phyloP scores from a whole-genome alignment of 2,888 invertebrate species.

The Sarcophaga rosellei region DNA sequence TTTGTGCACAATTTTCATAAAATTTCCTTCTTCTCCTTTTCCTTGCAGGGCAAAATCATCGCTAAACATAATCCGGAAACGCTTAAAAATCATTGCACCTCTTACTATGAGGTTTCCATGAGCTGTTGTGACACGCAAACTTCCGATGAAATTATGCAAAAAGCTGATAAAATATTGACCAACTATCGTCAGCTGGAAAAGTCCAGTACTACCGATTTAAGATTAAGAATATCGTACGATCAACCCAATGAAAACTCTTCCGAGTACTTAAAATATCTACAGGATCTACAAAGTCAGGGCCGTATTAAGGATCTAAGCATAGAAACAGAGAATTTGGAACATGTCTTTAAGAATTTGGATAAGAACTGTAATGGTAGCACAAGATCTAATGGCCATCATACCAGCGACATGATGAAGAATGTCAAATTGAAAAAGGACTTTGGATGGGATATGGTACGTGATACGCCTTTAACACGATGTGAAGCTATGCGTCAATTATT shows the following conservation, averaged over 20 bases:
- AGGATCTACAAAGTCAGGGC: conserved; percentile 80
- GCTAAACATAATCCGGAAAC: conserved; percentile 78
- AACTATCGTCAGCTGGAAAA: conserved; percentile 72
- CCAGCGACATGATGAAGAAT: conserved; percentile 68
- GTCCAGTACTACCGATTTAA: conserved; percentile 66
- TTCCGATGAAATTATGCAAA: conserved; percentile 70
- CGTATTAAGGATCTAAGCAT: conserved; percentile 82
- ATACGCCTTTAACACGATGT: conserved; percentile 69
- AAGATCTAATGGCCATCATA: background rate
- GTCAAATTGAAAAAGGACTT: conserved; percentile 70
- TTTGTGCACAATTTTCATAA: no score
- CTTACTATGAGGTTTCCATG: conserved; percentile 76
- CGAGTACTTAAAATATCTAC: conserved; percentile 80
- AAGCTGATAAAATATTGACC: conserved; percentile 71
- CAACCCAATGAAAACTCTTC: conserved; percentile 71
- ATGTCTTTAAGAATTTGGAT: conserved; percentile 83
- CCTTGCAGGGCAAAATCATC: conserved; percentile 77
- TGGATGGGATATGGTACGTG: conserved; percentile 70
- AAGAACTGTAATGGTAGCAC: conserved; percentile 59
- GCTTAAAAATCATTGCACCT: conserved; percentile 77
- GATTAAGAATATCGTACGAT: conserved; percentile 75
- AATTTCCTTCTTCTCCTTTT: no score
- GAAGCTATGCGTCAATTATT: conserved; percentile 82
- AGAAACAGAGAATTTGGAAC: conserved; percentile 85
- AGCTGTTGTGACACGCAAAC: conserved; percentile 72